Evolutionary conservation across 2,113 vertebrate species (phyloP).

Genomic region (Uria lomvia): DNA sequence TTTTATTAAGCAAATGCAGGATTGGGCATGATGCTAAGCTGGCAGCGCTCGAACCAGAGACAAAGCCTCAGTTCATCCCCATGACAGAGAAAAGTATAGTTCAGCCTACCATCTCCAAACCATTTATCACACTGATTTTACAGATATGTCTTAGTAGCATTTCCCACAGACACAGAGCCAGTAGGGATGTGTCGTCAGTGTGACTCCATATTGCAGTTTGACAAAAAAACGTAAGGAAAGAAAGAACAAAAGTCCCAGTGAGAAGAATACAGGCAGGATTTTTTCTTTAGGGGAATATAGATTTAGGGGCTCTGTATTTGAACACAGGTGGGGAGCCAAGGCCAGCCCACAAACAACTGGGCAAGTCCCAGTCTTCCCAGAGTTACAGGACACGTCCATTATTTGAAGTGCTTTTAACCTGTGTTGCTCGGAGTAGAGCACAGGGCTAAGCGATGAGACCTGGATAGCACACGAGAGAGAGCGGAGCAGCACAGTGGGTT

Average conservation of each 20-base stretch:
- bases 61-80: not conserved
- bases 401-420: not conserved
- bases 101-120: not conserved
- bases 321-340: not conserved
- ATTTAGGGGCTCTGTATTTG: not conserved
- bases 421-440: not conserved
- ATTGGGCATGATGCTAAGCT: constrained; percentile 8
- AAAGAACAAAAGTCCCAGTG: not conserved
- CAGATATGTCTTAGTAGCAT: not conserved
- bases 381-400: not conserved
- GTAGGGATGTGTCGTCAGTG: fast-evolving
- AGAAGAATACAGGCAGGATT: not conserved
- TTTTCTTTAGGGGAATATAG: not conserved
- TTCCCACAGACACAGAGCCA: not conserved
- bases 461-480: not conserved
- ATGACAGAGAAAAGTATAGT: not conserved
- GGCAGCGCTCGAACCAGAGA: not conserved
- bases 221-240: not conserved
- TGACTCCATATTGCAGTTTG: not conserved
- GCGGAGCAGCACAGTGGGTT: not conserved
- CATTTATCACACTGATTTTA: not conserved
- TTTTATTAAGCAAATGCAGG: not conserved
- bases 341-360: not conserved
- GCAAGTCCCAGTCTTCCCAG: not conserved
- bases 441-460: not conserved